A percentile compares a stretch with the other conserved stretches of the same genome.
Evolutionary conservation across 2,113 vertebrate species (phyloP).

Genomic region (Scatophagus argus): DNA sequence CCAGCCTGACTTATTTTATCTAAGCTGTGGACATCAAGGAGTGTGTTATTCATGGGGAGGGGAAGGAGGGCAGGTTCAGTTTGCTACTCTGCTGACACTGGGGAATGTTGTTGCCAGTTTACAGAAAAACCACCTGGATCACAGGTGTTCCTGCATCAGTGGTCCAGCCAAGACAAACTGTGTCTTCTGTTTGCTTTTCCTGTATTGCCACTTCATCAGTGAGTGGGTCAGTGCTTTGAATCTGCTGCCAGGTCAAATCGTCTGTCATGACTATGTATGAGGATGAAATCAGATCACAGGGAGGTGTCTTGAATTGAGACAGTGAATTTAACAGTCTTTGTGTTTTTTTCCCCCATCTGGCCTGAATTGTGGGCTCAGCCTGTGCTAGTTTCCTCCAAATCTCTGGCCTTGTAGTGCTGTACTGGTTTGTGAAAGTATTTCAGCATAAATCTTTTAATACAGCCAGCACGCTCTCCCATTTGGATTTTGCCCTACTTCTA

Average conservation of each 20-base stretch:
- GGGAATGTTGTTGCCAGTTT: constrained; percentile 13
- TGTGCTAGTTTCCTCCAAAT: constrained; percentile 54
- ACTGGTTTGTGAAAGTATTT: constrained; percentile 44
- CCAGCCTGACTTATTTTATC: constrained; percentile 40
- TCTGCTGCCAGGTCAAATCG: constrained; percentile 56
- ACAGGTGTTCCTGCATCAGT: constrained; percentile 50
- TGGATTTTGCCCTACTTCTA: constrained; percentile 37
- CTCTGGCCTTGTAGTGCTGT: constrained; percentile 32
- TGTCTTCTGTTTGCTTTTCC: constrained; percentile 44
- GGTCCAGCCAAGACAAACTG: constrained; percentile 37
- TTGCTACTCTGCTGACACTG: constrained; percentile 27
- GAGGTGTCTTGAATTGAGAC: constrained; percentile 25
- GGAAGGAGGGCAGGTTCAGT: not conserved
- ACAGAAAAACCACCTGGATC: constrained; percentile 38
- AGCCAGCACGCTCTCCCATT: constrained; percentile 23
- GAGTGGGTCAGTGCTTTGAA: constrained; percentile 36
- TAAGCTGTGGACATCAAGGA: constrained; percentile 31
- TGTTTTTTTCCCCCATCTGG: constrained; percentile 18
- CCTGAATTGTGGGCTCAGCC: constrained; percentile 42
- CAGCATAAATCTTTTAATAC: constrained; percentile 62
- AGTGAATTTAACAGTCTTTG: constrained; percentile 7
- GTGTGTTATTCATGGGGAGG: constrained; percentile 18
- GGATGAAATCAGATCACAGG: constrained; percentile 42
- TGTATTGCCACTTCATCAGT: constrained; percentile 51
- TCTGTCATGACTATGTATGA: constrained; percentile 43